Evolutionary conservation across 2,888 invertebrate genomes (phyloP).

Genomic region (Cotesia congregata): DNA sequence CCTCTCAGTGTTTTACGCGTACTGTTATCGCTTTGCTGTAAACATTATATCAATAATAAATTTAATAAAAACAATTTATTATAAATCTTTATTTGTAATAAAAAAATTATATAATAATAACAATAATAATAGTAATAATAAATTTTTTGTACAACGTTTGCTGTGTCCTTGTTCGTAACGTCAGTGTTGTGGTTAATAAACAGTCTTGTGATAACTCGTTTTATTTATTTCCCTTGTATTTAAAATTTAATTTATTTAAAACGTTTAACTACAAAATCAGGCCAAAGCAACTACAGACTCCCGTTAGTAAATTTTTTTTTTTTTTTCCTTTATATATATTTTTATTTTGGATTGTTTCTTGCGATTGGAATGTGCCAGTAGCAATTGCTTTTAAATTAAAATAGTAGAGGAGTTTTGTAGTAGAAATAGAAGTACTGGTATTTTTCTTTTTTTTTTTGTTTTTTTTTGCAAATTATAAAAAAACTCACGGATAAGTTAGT

Average conservation of each 20-base stretch:
- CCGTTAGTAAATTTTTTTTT: conserved; percentile 28
- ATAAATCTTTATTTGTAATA: background rate
- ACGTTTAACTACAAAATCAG: conserved; percentile 32
- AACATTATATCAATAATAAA: background rate
- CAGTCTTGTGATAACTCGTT: conserved; percentile 68
- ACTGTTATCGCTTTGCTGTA: conserved; percentile 1
- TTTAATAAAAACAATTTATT: background rate
- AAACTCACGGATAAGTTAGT: conserved; percentile 2
- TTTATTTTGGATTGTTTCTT: background rate
- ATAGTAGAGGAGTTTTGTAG: background rate
- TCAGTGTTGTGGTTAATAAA: conserved; percentile 70
- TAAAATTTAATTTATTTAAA: conserved; percentile 45
- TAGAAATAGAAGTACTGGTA: conserved; percentile 34
- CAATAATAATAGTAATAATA: conserved; percentile 22
- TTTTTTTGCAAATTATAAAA: background rate
- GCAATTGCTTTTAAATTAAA: background rate
- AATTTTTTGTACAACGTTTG: conserved; percentile 48
- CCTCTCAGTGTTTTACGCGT: background rate
- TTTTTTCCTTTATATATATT: background rate
- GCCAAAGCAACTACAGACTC: conserved; percentile 9
- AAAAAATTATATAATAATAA: background rate
- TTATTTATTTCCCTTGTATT: conserved; percentile 67
- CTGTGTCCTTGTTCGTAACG: conserved; percentile 51
- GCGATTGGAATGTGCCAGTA: background rate
- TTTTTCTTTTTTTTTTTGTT: too few species aligned